Base-by-base conservation (phyloP, 2,888 invertebrate species). In the Aradus depressus region DNA sequence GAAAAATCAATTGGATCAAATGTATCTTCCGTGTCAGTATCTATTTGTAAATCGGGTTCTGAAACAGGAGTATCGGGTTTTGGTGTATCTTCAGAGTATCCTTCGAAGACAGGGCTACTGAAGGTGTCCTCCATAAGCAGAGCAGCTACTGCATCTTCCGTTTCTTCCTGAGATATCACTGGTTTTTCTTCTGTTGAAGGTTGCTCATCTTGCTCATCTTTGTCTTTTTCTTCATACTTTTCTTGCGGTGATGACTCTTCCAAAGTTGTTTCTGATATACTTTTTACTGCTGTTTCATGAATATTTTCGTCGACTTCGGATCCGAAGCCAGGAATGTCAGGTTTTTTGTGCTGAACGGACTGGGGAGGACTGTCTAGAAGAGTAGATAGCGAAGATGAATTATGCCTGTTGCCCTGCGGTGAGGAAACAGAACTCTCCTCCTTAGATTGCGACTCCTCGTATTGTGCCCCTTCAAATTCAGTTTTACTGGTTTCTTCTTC, bases 81-180 rank as follows among this genome's bases (percentile, higher is more conserved):
- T 48, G 81, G 67, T 22, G 60, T 59, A 50, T 72, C 72, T 14
- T 67, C 68, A 44, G 67, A 66, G 50, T 69, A 70, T 31, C 68
- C 68, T 38, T 67, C 69, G 16, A 68, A 65, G 2, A 85, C 82
- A 50, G 73, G 70, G 6, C 77, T 81, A 1, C 85, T 83, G 48
- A 90, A 88, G 59, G 88, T 87, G 67, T 89, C 89, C 22, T 86
- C 88, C 50, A 60, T 54, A 49, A 91, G 68, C 23, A 91, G 69
- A 1, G 90, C 89, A 6, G 89, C 89, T 0, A 91, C 90, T 0
- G 91, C 91, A 66, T 89, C 89, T 67, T 87, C 90, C 0, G 90
- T 91, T 69, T 91, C 90, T 70, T 90, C 90, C 68, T 90, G 90
- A 0, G 89, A 90, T 62, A 90, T 90, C 1, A 84, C 74, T 5